phyloP scores from a whole-genome alignment of 2,113 vertebrate genomes.

The Psilopsiagon aurifrons region DNA sequence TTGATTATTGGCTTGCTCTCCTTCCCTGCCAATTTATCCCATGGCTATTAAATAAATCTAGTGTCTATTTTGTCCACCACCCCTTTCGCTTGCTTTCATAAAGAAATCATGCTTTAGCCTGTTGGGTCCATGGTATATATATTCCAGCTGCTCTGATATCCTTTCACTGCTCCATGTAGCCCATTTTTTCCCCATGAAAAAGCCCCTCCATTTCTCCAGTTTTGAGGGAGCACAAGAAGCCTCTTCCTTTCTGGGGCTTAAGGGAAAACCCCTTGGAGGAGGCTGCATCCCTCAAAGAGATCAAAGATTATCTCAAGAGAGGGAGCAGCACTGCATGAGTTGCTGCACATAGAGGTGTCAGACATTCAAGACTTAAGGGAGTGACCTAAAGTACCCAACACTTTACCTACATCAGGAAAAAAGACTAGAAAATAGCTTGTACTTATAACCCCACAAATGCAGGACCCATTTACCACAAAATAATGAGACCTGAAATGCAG shows the following conservation, averaged over 20 bases:
- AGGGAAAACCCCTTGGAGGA: not conserved
- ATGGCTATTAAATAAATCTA: not conserved
- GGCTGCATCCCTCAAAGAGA: not conserved
- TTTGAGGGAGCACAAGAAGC: not conserved
- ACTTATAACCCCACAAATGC: not conserved
- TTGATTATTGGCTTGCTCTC: not conserved
- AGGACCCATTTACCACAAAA: not conserved
- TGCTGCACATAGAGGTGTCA: not conserved
- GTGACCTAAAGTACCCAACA: not conserved
- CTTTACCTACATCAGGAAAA: not conserved
- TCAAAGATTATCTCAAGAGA: not conserved
- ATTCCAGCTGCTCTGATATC: not conserved
- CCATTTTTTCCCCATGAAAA: not conserved
- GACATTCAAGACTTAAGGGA: not conserved
- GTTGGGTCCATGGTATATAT: not conserved
- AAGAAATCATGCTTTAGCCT: not conserved
- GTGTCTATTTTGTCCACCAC: not conserved
- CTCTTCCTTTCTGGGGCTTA: not conserved
- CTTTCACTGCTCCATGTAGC: not conserved
- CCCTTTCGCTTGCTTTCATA: not conserved
- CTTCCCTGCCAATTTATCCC: not conserved
- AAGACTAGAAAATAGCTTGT: not conserved
- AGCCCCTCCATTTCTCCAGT: not conserved
- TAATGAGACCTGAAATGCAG: not conserved
- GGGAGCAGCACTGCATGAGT: not conserved